Percentiles rank a stretch among this genome's conserved stretches.
Evolutionary conservation across 2,888 invertebrate genomes (phyloP).

Genomic region (Diadegma fenestrale): DNA sequence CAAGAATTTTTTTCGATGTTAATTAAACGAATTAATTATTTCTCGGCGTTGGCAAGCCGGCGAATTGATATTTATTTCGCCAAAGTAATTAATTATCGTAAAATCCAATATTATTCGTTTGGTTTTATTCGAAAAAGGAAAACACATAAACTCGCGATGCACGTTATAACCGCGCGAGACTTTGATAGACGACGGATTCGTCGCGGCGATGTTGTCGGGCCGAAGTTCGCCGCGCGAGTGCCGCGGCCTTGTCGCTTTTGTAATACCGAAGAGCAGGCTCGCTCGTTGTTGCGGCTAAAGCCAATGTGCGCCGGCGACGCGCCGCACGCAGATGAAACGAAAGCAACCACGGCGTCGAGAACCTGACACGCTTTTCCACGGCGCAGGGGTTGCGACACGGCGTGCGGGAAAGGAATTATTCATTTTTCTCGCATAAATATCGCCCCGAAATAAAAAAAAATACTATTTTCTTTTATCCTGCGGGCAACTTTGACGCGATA

Average conservation of each 20-base stretch:
- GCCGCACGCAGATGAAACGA: slow-evolving; percentile 62
- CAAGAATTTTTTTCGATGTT: not conserved
- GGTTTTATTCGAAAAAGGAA: slow-evolving; percentile 18
- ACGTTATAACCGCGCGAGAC: slow-evolving; percentile 30
- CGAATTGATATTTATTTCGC: not conserved
- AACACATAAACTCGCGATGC: slow-evolving; percentile 63
- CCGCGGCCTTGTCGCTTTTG: slow-evolving; percentile 69
- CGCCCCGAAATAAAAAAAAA: not conserved
- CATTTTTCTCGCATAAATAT: slow-evolving; percentile 3
- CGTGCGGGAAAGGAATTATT: slow-evolving; percentile 30
- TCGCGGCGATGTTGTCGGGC: slow-evolving; percentile 79
- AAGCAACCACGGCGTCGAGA: slow-evolving; percentile 47
- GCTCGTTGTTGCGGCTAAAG: slow-evolving; percentile 50
- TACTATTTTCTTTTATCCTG: not conserved
- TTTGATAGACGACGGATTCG: slow-evolving; percentile 30
- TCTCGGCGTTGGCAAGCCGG: not conserved
- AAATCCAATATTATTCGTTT: not conserved
- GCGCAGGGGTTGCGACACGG: slow-evolving; percentile 49
- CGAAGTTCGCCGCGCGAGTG: slow-evolving; percentile 83
- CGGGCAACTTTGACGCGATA: not conserved
- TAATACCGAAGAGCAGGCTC: slow-evolving; percentile 52
- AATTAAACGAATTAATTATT: not conserved
- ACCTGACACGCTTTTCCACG: slow-evolving; percentile 54
- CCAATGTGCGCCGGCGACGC: slow-evolving; percentile 67
- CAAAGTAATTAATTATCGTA: not conserved